These are phyloP conservation scores for Acleris holmiana DNA, from an alignment of 2,888 invertebrate species.

Conservation along the genomic window DNA sequence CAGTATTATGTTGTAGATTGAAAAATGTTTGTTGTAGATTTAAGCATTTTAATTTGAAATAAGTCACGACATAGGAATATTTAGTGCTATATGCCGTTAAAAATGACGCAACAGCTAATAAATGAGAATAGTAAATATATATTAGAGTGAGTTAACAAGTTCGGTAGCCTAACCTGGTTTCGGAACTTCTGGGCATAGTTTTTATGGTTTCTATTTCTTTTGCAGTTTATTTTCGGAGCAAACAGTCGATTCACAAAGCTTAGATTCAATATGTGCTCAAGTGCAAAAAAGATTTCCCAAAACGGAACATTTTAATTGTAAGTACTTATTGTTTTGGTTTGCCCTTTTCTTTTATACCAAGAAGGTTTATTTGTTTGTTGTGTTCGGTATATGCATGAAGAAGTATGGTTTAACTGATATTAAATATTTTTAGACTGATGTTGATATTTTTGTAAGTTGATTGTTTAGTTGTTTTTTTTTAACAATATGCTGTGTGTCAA, in stretches of 20 bases:
- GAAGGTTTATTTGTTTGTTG: too few species aligned
- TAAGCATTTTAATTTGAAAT: constrained; percentile 14
- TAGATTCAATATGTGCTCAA: constrained; percentile 90
- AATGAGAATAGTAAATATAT: constrained; percentile 80
- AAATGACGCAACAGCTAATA: constrained; percentile 73
- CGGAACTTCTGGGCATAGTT: constrained; percentile 6
- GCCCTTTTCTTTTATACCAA: too few species aligned
- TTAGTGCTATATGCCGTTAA: constrained; percentile 17
- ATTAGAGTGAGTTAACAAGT: constrained; percentile 67
- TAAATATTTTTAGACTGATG: too few species aligned
- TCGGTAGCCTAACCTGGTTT: constrained; percentile 16
- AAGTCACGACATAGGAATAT: constrained; percentile 10
- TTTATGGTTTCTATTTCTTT: constrained; percentile 45
- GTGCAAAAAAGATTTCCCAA: constrained; percentile 91
- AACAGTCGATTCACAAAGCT: constrained; percentile 88
- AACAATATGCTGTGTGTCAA: too few species aligned
- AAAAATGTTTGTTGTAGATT: constrained; percentile 27
- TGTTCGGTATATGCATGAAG: too few species aligned
- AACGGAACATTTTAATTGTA: constrained; percentile 91
- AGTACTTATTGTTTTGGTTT: constrained; percentile 48
- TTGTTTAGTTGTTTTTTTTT: too few species aligned
- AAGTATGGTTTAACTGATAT: too few species aligned
- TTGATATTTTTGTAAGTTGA: too few species aligned
- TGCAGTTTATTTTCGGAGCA: constrained; percentile 89
- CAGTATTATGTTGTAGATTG: constrained; percentile 14